phyloP scores from a whole-genome alignment of 2,888 invertebrate genomes.

The Cantharis flavilabris region DNA sequence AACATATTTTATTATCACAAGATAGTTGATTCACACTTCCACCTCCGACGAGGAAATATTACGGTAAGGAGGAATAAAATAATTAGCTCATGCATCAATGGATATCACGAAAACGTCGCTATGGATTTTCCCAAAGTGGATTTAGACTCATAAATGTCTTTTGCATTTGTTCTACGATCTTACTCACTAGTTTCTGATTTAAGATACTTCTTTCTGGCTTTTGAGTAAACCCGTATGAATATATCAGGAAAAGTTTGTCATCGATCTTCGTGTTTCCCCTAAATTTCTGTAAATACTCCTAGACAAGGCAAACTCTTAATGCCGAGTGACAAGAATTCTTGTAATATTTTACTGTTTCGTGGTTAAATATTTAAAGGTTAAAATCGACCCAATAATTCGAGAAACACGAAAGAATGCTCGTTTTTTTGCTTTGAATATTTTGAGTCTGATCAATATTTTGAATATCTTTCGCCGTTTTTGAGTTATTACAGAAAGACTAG shows the following conservation, averaged over 20 bases:
- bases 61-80: not conserved
- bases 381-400: not conserved
- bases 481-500: no score
- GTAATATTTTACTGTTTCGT: not conserved
- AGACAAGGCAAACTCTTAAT: not conserved
- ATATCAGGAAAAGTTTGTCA: not conserved
- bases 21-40: not conserved
- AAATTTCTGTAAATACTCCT: not conserved
- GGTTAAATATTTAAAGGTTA: not conserved
- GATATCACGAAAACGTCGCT: not conserved
- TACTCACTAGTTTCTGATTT: not conserved
- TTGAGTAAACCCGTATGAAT: not conserved
- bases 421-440: no score
- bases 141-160: not conserved
- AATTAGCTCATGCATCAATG: not conserved
- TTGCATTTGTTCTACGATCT: not conserved
- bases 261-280: not conserved
- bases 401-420: no score
- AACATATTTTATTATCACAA: not conserved
- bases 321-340: not conserved
- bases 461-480: no score
- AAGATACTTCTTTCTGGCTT: not conserved
- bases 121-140: not conserved
- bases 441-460: no score
- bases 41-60: not conserved